Percentiles rank a stretch among this genome's conserved stretches.
These are phyloP conservation scores for Heterotilapia buettikoferi DNA, from an alignment of 2,113 vertebrate species.

Conservation along the genomic window DNA sequence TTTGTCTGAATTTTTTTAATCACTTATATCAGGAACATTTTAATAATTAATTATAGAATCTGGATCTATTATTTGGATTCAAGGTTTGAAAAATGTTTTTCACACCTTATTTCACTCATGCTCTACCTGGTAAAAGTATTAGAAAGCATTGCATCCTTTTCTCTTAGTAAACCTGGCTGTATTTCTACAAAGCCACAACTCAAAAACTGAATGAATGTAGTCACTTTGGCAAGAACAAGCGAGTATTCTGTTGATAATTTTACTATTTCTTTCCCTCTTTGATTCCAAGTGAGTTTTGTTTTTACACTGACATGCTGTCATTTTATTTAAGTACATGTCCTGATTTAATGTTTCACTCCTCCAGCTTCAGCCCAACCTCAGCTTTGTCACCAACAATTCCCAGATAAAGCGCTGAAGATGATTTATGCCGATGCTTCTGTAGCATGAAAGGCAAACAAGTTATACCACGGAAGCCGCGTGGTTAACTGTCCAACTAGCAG, in stretches of 20 bases:
- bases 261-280: not conserved
- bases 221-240: not conserved
- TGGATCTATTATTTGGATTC: not conserved
- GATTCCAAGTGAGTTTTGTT: not conserved
- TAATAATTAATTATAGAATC: not conserved
- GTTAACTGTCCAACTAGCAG: not conserved
- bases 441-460: not conserved
- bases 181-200: not conserved
- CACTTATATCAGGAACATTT: not conserved
- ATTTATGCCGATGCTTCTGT: not conserved
- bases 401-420: not conserved
- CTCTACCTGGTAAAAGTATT: not conserved
- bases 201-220: accelerated
- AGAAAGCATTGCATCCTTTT: accelerated
- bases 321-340: not conserved
- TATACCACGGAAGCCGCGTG: no score
- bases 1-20: not conserved
- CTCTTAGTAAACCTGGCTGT: not conserved
- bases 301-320: not conserved
- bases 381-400: not conserved
- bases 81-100: not conserved
- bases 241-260: not conserved
- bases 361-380: not conserved
- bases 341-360: not conserved
- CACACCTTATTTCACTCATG: not conserved